Evolutionary conservation across 2,797 vertebrate species (phyloP).

Genomic region (Strix occidentalis): DNA sequence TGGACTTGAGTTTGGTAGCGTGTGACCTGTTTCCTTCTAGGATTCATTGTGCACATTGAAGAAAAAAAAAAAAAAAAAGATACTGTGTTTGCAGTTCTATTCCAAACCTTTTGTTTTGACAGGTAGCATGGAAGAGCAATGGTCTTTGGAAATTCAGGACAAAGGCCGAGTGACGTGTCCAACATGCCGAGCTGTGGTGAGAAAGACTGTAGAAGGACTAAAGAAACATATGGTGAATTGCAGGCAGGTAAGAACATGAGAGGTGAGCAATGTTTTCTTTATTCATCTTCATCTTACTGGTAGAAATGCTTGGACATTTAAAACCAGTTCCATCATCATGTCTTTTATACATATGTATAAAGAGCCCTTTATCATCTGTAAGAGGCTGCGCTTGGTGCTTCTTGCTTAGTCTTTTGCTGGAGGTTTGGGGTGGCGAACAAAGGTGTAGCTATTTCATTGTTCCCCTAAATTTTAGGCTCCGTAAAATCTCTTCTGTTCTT

Average conservation of each 20-base stretch:
- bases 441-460: background rate
- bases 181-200: constrained; percentile 90
- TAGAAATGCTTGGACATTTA: background rate
- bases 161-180: constrained; percentile 91
- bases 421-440: background rate
- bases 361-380: background rate
- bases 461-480: background rate
- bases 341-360: background rate
- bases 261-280: background rate
- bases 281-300: background rate
- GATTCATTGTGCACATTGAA: rapidly evolving
- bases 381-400: background rate
- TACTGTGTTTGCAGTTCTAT: background rate
- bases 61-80: background rate
- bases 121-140: constrained; percentile 91
- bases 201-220: constrained; percentile 93
- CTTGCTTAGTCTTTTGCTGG: background rate
- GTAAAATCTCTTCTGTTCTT: background rate
- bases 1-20: background rate
- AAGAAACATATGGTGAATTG: constrained; percentile 95
- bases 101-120: constrained; percentile 17
- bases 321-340: background rate
- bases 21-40: background rate
- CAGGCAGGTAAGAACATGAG: constrained; percentile 77
- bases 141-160: constrained; percentile 90